Evolutionary conservation across 2,113 vertebrate species (phyloP).

Genomic region (Carlito syrichta): DNA sequence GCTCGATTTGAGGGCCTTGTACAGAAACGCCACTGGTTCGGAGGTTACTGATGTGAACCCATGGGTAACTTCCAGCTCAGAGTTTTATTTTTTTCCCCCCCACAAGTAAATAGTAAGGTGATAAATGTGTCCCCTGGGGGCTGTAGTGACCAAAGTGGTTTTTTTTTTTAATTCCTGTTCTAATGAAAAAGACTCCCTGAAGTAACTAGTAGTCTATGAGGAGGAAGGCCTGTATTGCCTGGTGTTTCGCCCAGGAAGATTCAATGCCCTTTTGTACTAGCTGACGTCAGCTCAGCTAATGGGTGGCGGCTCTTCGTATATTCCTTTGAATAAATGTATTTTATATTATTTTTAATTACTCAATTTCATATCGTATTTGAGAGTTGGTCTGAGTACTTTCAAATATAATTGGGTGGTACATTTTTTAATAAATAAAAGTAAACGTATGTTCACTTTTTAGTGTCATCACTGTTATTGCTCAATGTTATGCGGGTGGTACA

Average conservation of each 20-base stretch:
- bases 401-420: background rate
- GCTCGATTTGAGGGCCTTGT: background rate
- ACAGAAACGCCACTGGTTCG: background rate
- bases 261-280: background rate
- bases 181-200: background rate
- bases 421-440: background rate
- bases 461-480: background rate
- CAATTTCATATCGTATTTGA: background rate
- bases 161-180: too few species aligned
- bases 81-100: background rate
- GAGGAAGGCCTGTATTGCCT: background rate
- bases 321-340: background rate
- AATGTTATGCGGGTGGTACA: background rate
- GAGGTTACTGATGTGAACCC: background rate
- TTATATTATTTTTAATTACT: background rate
- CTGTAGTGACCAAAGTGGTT: too few species aligned
- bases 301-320: background rate
- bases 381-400: background rate
- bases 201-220: background rate
- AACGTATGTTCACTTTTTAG: background rate
- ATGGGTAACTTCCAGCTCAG: background rate
- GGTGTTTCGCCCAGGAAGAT: background rate
- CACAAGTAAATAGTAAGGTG: background rate
- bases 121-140: background rate
- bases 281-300: background rate